phyloP scores from a whole-genome alignment of 2,888 invertebrate genomes.

The Bhutanitis thaidina region DNA sequence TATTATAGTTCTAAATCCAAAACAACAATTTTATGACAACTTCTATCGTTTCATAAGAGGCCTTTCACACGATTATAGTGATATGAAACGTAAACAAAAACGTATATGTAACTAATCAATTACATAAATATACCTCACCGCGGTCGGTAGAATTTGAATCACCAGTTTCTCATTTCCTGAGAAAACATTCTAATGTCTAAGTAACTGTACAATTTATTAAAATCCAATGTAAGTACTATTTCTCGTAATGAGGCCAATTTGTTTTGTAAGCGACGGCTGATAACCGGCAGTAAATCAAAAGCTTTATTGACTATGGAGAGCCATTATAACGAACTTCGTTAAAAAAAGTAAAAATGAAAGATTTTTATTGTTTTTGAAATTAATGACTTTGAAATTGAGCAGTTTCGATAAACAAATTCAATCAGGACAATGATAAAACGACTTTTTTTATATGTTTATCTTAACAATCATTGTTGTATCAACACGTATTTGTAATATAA shows the following conservation, averaged over 20 bases:
- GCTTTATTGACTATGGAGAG: conserved; percentile 42
- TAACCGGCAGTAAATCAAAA: conserved; percentile 43
- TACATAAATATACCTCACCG: conserved; percentile 4
- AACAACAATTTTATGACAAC: no score
- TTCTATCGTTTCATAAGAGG: no score
- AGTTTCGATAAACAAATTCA: not conserved
- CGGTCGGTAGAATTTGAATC: not conserved
- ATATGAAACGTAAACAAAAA: conserved; percentile 10
- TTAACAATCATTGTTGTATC: no score
- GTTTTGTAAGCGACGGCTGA: conserved; percentile 28
- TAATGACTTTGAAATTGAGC: conserved; percentile 1
- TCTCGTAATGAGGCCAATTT: conserved; percentile 31
- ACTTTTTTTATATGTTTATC: no score
- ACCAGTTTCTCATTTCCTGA: not conserved
- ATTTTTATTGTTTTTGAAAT: conserved; percentile 14
- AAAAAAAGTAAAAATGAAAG: conserved; percentile 21
- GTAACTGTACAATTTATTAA: conserved; percentile 15
- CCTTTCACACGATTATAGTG: conserved; percentile 4
- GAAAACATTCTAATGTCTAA: conserved; percentile 1
- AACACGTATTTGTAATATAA: no score
- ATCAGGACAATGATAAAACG: not conserved
- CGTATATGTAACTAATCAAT: conserved; percentile 5
- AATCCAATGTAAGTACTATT: conserved; percentile 14
- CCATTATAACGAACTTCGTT: conserved; percentile 37
- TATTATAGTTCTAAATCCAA: no score